Conservation (phyloP, 2,797 vertebrate species). For the Nyctibius grandis region DNA sequence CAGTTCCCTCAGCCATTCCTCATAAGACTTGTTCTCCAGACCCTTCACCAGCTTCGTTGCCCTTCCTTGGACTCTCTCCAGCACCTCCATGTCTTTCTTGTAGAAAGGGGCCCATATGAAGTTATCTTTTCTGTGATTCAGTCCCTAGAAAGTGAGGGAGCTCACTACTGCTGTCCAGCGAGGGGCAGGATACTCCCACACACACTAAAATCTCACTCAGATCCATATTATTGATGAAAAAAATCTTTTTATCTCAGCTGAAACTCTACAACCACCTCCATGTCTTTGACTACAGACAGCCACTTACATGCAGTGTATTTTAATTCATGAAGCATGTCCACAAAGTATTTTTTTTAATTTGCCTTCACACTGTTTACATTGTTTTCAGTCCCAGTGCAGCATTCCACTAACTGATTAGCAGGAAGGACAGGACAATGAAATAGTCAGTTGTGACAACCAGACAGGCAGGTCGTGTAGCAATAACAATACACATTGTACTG, state of each 20-base stretch:
- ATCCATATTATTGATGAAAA: neutral
- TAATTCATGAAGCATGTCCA: neutral
- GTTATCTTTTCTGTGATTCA: neutral
- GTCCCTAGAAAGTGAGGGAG: neutral
- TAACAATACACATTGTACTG: neutral
- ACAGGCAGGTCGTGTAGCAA: fast-evolving
- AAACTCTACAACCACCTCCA: neutral
- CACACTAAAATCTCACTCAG: neutral
- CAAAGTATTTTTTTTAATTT: neutral
- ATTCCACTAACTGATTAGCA: neutral
- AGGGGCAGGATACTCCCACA: neutral
- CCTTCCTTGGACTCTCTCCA: no score
- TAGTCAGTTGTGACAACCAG: neutral
- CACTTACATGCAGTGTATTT: neutral
- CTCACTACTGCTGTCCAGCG: neutral
- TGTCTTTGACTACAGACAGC: neutral
- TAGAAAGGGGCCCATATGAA: no score
- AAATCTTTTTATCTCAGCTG: neutral
- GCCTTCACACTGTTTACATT: neutral
- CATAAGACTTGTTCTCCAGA: no score
- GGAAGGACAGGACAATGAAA: neutral
- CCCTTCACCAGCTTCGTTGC: no score
- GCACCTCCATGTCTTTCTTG: no score
- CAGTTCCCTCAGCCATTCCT: no score
- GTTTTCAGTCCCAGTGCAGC: neutral